Evolutionary conservation across 2,797 vertebrate genomes (phyloP), one percentile per base, ranked within the genome.

Genomic region (Chaetodon trifasciatus): DNA sequence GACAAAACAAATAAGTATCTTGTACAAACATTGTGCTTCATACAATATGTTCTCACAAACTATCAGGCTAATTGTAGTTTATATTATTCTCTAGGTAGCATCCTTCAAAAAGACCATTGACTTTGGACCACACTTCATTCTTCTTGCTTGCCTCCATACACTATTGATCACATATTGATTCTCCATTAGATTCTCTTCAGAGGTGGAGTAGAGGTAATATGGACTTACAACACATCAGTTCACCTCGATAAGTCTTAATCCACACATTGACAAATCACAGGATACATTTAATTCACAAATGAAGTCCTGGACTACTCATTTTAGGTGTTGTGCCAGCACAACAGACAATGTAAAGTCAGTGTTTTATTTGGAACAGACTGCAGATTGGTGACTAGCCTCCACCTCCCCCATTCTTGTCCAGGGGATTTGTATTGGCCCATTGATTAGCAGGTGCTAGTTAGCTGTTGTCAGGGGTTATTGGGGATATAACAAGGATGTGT

Each of bases 151-250:
- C 79, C 75, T 88, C 70, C 76, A 81, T 88, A 88, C 72, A 46
- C 78, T 96, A 99, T 98, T 96, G 97, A 99, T 97, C 96, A 90
- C 65, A 90, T 96, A 99, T 99, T 97, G 98, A 98, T 99, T 99
- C 97, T 96, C 97, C 97, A 98, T 99, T 99, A 99, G 96, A 97
- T 97, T 95, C 96, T 96, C 96, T 95, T 95, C 94, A 94, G 96
- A 96, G 97, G 96, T 96, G 95, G 96, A 94, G 91, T 92, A 92
- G 94, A 95, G 94, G 96, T 97, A 97, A 97, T 97, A 96, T 90
- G 93, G 91, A 96, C 92, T 91, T 88, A 91, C 83, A 91, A 85
- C 88, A 82, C 88, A 91, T 87, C 76, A 72, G 82, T 83, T 90
- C 78, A 81, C 77, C 82, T 90, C 84, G 64, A 89, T 91, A 90